A percentile compares a stretch with the other conserved stretches of the same genome.
These are phyloP conservation scores for Arnoldichthys spilopterus DNA, from an alignment of 2,797 vertebrate species.

Conservation along the genomic window DNA sequence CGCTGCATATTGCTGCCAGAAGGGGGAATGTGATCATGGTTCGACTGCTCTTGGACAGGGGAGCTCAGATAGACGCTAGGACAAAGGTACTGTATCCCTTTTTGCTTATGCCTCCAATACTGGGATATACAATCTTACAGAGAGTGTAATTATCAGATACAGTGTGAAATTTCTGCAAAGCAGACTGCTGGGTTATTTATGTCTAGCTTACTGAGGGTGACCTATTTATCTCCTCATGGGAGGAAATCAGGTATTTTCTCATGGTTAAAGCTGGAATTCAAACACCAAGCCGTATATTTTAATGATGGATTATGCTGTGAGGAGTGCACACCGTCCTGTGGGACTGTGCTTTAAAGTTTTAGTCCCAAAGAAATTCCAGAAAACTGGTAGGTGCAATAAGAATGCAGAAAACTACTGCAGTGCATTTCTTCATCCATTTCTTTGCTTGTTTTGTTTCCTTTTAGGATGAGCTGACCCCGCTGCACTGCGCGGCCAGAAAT, in stretches of 20 bases:
- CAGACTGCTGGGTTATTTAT: conserved; percentile 58
- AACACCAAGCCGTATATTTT: conserved; percentile 23
- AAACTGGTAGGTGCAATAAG: conserved; percentile 7
- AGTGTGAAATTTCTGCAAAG: conserved; percentile 41
- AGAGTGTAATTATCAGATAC: conserved; percentile 39
- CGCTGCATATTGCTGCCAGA: conserved; percentile 94
- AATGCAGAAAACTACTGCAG: background rate
- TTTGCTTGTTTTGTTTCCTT: background rate
- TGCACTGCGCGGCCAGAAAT: conserved; percentile 95
- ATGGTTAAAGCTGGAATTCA: conserved; percentile 19
- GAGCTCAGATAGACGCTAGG: conserved; percentile 92
- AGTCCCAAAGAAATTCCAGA: conserved; percentile 6
- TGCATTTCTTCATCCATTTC: background rate
- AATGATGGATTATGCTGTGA: conserved; percentile 5
- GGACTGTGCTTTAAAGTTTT: background rate
- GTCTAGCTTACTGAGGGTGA: conserved; percentile 49
- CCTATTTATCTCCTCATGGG: conserved; percentile 54
- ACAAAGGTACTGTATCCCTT: conserved; percentile 85
- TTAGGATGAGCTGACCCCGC: conserved; percentile 94
- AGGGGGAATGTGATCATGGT: conserved; percentile 98
- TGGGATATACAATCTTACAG: conserved; percentile 24
- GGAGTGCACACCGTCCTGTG: background rate
- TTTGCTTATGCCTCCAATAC: conserved; percentile 19
- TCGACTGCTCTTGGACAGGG: conserved; percentile 92
- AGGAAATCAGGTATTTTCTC: conserved; percentile 52